These are phyloP conservation scores for Spinus olivaceus DNA, from an alignment of 2,797 vertebrate genomes.

Conservation along the genomic window DNA sequence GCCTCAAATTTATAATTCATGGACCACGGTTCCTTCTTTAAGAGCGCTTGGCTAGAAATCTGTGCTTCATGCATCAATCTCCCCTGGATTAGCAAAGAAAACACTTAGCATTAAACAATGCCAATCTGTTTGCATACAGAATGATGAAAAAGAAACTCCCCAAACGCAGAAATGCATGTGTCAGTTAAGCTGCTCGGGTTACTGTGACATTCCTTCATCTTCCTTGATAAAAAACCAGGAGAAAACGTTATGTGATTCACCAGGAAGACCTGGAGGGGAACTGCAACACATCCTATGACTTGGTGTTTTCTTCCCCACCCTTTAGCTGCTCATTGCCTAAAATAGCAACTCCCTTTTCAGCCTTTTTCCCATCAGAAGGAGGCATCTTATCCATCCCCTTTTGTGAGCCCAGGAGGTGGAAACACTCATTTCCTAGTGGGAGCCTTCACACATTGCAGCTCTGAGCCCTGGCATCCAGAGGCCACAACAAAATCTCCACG, in stretches of 20 bases:
- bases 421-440: slow-evolving; percentile 72
- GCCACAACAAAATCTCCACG: not conserved
- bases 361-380: slow-evolving; percentile 72
- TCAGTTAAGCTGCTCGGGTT: not conserved
- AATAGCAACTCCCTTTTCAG: slow-evolving; percentile 71
- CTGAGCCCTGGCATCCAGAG: slow-evolving; percentile 39
- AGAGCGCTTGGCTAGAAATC: slow-evolving; percentile 33
- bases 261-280: slow-evolving; percentile 47
- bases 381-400: slow-evolving; percentile 66
- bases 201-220: slow-evolving; percentile 3
- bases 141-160: slow-evolving; percentile 43
- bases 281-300: slow-evolving; percentile 40
- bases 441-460: slow-evolving; percentile 36
- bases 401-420: slow-evolving; percentile 64
- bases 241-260: slow-evolving; percentile 43
- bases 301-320: slow-evolving; percentile 39
- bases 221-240: not conserved
- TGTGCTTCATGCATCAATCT: slow-evolving; percentile 58
- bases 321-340: slow-evolving; percentile 71
- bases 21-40: slow-evolving; percentile 11
- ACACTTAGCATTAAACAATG: slow-evolving; percentile 42
- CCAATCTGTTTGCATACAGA: slow-evolving; percentile 45
- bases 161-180: not conserved
- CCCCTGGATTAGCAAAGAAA: slow-evolving; percentile 65
- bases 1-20: slow-evolving; percentile 64